Conservation (phyloP, 2,888 invertebrate genomes). For the Hydropsyche betteni region DNA sequence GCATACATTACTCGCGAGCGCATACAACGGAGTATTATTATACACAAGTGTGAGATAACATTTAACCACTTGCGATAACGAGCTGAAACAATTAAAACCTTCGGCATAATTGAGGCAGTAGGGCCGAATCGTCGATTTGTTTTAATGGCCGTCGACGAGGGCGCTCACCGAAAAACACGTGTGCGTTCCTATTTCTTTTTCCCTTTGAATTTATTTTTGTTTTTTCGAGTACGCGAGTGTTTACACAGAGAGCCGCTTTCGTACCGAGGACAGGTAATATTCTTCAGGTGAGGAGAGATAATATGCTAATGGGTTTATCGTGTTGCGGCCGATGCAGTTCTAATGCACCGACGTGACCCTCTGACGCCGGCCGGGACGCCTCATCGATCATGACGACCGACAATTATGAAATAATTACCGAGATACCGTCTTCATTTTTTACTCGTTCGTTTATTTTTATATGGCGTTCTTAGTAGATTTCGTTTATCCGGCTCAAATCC, state of each 20-base stretch:
- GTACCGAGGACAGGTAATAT: constrained; percentile 30
- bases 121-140: not conserved
- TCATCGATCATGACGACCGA: constrained; percentile 24
- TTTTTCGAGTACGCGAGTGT: constrained; percentile 11
- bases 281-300: constrained; percentile 39
- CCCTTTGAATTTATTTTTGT: not conserved
- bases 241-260: constrained; percentile 9
- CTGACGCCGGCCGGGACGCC: constrained; percentile 12
- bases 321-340: constrained; percentile 44
- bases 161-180: constrained; percentile 24
- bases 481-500: too few relatives aligned
- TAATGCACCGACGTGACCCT: constrained; percentile 44
- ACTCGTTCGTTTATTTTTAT: not conserved
- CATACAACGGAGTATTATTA: too few relatives aligned
- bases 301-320: constrained; percentile 50
- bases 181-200: not conserved
- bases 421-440: constrained; percentile 5
- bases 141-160: constrained; percentile 5
- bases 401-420: constrained; percentile 21
- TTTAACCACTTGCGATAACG: constrained; percentile 10
- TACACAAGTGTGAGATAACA: too few relatives aligned
- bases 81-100: constrained; percentile 29
- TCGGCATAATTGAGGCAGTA: constrained; percentile 22
- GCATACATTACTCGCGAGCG: too few relatives aligned
- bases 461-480: not conserved